phyloP scores from a whole-genome alignment of 2,797 vertebrate species.

The Paedocypris micromegethes region DNA sequence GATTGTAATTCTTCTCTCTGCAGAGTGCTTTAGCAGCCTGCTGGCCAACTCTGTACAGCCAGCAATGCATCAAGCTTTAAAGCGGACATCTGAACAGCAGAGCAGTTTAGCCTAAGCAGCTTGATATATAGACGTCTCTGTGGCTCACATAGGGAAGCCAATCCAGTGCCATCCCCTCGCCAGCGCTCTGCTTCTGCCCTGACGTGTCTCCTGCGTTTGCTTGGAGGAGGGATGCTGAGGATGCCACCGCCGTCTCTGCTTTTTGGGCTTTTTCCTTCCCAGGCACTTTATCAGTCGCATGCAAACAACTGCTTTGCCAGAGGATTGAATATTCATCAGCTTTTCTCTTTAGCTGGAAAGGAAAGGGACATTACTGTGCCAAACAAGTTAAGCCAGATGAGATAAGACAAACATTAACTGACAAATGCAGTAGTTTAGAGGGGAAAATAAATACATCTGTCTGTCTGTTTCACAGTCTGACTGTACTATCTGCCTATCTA shows the following conservation, averaged over 20 bases:
- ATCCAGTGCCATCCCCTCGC: slow-evolving; percentile 33
- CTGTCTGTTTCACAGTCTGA: no score
- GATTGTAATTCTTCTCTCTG: slow-evolving; percentile 64
- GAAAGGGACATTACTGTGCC: slow-evolving; percentile 16
- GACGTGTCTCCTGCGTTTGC: slow-evolving; percentile 11
- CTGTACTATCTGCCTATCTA: no score
- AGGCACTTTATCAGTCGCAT: slow-evolving; percentile 23
- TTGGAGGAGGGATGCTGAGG: slow-evolving; percentile 37
- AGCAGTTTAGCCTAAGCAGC: slow-evolving; percentile 58
- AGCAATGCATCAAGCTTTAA: slow-evolving; percentile 67
- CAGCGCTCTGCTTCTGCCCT: slow-evolving; percentile 29
- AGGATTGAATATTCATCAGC: slow-evolving; percentile 24
- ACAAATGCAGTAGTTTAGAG: no score
- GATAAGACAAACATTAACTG: no score
- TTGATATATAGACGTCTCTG: slow-evolving; percentile 61
- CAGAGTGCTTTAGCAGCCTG: slow-evolving; percentile 70
- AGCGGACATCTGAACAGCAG: slow-evolving; percentile 63
- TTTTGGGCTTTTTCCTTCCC: neutral
- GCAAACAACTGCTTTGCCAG: slow-evolving; percentile 25
- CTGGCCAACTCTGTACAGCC: slow-evolving; percentile 62
- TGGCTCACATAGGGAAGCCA: slow-evolving; percentile 33
- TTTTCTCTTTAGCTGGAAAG: slow-evolving; percentile 29
- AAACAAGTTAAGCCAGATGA: neutral
- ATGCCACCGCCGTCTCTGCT: slow-evolving; percentile 13
- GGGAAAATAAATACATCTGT: no score